Evolutionary conservation across 2,888 invertebrate species (phyloP).

Genomic region (Hyles lineata): DNA sequence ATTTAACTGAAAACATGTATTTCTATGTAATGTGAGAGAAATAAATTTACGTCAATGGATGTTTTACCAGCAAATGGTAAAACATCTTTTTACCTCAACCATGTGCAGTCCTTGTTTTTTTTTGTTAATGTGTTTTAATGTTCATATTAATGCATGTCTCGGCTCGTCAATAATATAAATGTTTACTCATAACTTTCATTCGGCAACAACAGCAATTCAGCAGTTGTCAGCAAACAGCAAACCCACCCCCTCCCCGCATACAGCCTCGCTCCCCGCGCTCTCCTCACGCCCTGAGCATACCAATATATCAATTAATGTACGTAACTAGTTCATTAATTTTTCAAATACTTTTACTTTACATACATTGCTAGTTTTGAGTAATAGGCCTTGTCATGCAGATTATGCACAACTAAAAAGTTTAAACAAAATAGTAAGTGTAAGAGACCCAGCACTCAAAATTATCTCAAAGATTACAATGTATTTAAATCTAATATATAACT

Average conservation of each 20-base stretch:
- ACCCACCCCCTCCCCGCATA: constrained; percentile 74
- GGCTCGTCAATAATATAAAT: constrained; percentile 79
- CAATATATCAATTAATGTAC: constrained; percentile 78
- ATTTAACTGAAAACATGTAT: neutral
- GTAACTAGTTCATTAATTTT: neutral
- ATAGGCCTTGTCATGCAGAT: constrained; percentile 20
- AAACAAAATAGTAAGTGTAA: constrained; percentile 25
- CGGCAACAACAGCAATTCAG: constrained; percentile 83
- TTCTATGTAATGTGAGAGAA: neutral
- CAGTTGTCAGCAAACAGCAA: constrained; percentile 83
- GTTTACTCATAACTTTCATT: constrained; percentile 83
- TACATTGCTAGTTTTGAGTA: constrained; percentile 13
- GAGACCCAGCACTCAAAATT: constrained; percentile 39
- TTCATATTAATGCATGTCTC: constrained; percentile 68
- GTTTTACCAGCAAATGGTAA: neutral
- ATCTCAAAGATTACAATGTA: constrained; percentile 34
- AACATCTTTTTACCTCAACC: constrained; percentile 30
- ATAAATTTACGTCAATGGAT: neutral
- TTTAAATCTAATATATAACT: constrained; percentile 29
- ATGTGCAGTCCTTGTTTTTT: constrained; percentile 15
- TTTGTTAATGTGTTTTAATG: constrained; percentile 34
- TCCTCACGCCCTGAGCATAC: constrained; percentile 83
- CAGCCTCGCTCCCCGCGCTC: constrained; percentile 79
- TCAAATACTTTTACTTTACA: neutral
- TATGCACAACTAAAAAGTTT: constrained; percentile 21